Base-by-base conservation (phyloP, 2,888 invertebrate species). In the Microctonus hyperodae region DNA sequence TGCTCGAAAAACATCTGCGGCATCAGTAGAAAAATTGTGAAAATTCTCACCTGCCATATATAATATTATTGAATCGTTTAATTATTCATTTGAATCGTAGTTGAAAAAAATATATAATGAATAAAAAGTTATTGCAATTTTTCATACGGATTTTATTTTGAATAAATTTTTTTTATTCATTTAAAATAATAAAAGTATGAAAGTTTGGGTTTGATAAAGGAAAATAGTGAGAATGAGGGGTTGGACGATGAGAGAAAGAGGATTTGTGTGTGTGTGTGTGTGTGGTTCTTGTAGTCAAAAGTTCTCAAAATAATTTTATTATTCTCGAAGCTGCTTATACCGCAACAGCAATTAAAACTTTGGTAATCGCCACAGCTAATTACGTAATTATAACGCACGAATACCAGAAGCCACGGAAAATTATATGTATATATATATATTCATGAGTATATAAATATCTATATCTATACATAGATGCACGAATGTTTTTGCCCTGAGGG, bases 301-400 rank as follows among this genome's bases (percentile, higher is more conserved):
- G 44, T 44, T 44, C 5, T 44, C 16, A n/a, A 16, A 73, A 81
- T 77, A 75, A 80, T 78, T 78, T 79, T 79, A 79, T 79, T 78
- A 75, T 74, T 60, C 9, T 28, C 65, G 73, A 72, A 75, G 74
- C 75, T 72, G 76, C 78, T 80, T 76, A 77, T 75, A 74, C 70
- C 75, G 74, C 73, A 73, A 72, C 5, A 69, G 76, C 76, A 80
- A 80, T 82, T 80, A 82, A 81, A 81, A 82, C 79, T 81, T 82
- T 73, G 78, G 72, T 78, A 80, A 81, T 80, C 79, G 78, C 77
- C 73, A 76, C 72, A 75, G 75, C 74, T 76, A 80, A 81, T 81
- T 79, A 77, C 75, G 77, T 75, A 76, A 76, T 77, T 76, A 73
- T 55, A 48, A 53, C 56, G 60, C 59, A 65, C 31, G 57, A 61